Percentiles rank a stretch among this genome's conserved stretches.
These are phyloP conservation scores for Ashinkailepas kermadecensis DNA, from an alignment of 2,888 invertebrate species.

Conservation along the genomic window DNA sequence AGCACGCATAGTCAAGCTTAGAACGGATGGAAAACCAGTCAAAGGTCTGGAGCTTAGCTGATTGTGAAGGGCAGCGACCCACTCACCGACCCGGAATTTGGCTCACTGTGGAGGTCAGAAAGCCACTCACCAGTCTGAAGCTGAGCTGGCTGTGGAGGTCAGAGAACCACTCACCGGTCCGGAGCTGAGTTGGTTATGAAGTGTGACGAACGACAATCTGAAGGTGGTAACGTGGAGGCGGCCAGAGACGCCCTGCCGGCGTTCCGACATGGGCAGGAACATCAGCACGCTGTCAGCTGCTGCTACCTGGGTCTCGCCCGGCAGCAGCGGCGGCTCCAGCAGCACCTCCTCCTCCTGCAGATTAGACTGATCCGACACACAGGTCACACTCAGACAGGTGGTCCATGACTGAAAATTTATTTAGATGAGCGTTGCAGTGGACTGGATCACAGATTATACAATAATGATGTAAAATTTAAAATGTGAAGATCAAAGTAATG, in stretches of 20 bases:
- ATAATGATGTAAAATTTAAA: background rate
- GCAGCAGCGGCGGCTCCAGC: background rate
- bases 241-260: slow-evolving; percentile 71
- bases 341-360: background rate
- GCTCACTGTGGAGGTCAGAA: too few relatives aligned
- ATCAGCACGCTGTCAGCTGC: slow-evolving; percentile 73
- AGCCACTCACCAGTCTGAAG: too few relatives aligned
- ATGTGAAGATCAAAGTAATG: too few relatives aligned
- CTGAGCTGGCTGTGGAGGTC: too few relatives aligned
- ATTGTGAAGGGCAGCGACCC: too few relatives aligned
- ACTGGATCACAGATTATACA: background rate
- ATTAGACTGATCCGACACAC: background rate
- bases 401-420: background rate
- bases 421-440: background rate
- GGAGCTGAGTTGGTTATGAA: background rate
- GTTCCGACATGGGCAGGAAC: slow-evolving; percentile 70
- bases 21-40: too few relatives aligned
- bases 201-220: slow-evolving; percentile 65
- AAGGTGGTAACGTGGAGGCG: slow-evolving; percentile 85
- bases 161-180: background rate
- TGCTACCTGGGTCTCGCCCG: slow-evolving; percentile 73
- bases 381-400: background rate
- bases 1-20: too few relatives aligned
- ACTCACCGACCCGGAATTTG: too few relatives aligned
- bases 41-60: too few relatives aligned